Evolutionary conservation across 2,888 invertebrate species (phyloP).

Genomic region (Smittia aterrima): DNA sequence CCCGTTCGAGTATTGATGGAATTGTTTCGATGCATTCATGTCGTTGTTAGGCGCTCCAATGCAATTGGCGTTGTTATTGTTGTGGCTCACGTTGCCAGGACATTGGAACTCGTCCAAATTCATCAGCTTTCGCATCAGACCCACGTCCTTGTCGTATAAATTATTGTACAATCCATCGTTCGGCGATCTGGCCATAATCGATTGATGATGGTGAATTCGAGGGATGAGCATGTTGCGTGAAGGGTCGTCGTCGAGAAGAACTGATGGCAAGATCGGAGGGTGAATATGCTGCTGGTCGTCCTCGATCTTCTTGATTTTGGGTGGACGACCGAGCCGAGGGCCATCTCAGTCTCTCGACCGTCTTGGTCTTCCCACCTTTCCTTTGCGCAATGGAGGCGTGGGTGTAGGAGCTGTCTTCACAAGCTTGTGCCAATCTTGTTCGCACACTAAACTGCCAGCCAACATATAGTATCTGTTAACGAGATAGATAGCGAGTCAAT

Average conservation of each 20-base stretch:
- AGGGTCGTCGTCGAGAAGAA: slow-evolving; percentile 31
- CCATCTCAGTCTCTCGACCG: slow-evolving; percentile 82
- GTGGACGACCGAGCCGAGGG: slow-evolving; percentile 43
- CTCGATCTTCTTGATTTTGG: slow-evolving; percentile 35
- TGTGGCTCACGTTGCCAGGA: not conserved
- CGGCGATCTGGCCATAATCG: slow-evolving; percentile 31
- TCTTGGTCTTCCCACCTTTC: slow-evolving; percentile 80
- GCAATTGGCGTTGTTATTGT: not conserved
- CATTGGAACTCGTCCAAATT: slow-evolving; percentile 40
- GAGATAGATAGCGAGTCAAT: slow-evolving; percentile 42
- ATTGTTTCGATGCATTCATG: slow-evolving; percentile 34
- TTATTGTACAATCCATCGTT: slow-evolving; percentile 35
- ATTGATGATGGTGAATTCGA: slow-evolving; percentile 34
- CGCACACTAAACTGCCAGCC: slow-evolving; percentile 87
- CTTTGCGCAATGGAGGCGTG: slow-evolving; percentile 75
- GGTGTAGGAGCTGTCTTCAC: slow-evolving; percentile 69
- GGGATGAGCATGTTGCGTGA: slow-evolving; percentile 32
- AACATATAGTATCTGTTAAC: slow-evolving; percentile 76
- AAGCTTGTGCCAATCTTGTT: slow-evolving; percentile 93
- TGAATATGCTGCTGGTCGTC: slow-evolving; percentile 29
- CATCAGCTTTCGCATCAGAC: slow-evolving; percentile 40
- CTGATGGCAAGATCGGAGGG: slow-evolving; percentile 35
- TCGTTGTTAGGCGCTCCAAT: slow-evolving; percentile 24
- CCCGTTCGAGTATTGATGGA: slow-evolving; percentile 37
- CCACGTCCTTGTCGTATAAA: slow-evolving; percentile 39